phyloP scores from a whole-genome alignment of 92 coral and sea anemone genomes.

The Palythoa grandiflora region DNA sequence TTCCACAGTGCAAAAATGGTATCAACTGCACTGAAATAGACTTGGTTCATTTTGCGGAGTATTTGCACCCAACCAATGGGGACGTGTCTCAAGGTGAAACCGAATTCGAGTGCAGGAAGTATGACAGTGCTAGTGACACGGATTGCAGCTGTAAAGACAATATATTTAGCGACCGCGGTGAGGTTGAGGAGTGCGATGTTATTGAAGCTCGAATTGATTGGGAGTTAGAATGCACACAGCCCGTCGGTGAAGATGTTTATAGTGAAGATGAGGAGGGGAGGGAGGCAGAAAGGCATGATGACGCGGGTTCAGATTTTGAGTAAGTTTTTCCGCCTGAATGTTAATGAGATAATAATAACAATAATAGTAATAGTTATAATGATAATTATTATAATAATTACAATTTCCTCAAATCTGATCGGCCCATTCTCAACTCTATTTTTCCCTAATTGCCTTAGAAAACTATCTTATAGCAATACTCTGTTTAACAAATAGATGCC shows the following conservation, averaged over 20 bases:
- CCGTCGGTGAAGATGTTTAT: slow-evolving; percentile 42
- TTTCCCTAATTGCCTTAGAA: too few species aligned
- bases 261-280: slow-evolving; percentile 50
- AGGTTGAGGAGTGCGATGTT: slow-evolving; percentile 71
- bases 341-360: too few species aligned
- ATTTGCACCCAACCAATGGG: slow-evolving; percentile 70
- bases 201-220: slow-evolving; percentile 41
- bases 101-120: neutral
- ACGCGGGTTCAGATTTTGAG: slow-evolving; percentile 1
- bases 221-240: slow-evolving; percentile 55
- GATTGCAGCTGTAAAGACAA: neutral
- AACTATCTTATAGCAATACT: too few species aligned
- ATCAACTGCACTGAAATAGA: slow-evolving; percentile 67
- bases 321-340: neutral
- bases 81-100: neutral
- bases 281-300: neutral
- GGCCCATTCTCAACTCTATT: too few species aligned
- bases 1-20: slow-evolving; percentile 69
- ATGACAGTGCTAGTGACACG: slow-evolving; percentile 10
- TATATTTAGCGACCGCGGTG: slow-evolving; percentile 17
- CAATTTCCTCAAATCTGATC: too few species aligned
- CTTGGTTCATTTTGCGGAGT: slow-evolving; percentile 84
- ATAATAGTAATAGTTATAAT: too few species aligned
- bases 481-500: too few species aligned
- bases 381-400: too few species aligned